Base-by-base conservation (phyloP, 2,888 invertebrate genomes). In the Zhuqinia jingwanae region DNA sequence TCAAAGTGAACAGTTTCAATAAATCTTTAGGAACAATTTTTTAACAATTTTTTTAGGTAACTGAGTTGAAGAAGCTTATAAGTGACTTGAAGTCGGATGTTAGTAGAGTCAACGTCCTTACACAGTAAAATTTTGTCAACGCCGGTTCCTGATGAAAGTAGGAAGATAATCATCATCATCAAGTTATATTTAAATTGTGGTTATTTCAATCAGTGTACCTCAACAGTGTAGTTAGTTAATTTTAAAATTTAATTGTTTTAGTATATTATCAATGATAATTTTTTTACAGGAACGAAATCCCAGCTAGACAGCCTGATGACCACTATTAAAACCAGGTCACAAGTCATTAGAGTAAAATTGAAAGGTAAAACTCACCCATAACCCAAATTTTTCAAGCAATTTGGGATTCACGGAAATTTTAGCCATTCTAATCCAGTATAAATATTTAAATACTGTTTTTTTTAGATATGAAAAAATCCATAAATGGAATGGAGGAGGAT, bases 251-350 rank as follows among this genome's bases (percentile, higher is more conserved):
- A n/a, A n/a, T n/a, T n/a, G n/a, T n/a, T n/a, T n/a, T n/a, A n/a
- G n/a, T n/a, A n/a, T n/a, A n/a, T n/a, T n/a, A n/a, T n/a, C n/a
- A n/a, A n/a, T n/a, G n/a, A n/a, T n/a, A n/a, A n/a, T n/a, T n/a
- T n/a, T n/a, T 87, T 82, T 8, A 53, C n/a, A 90, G 89, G 77
- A 76, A 85, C 94, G 91, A 94, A 95, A 92, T 93, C 94, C 88
- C 95, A 95, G 92, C 92, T 95, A 92, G 95, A 95, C 89, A 92
- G 92, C 42, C 93, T 94, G 89, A 94, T 94, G 90, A 93, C 93
- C 89, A 93, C 93, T 60, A 93, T 94, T 87, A 93, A 94, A 91
- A 93, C 93, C 77, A 92, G 93, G 1, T 94, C 94, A 8, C 92
- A 93, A 87, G 93, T 93, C 91, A 92, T 94, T 88, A 93, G 94